These are phyloP conservation scores for Dysdera silvatica DNA, from an alignment of 1,140 invertebrate species.

Conservation along the genomic window DNA sequence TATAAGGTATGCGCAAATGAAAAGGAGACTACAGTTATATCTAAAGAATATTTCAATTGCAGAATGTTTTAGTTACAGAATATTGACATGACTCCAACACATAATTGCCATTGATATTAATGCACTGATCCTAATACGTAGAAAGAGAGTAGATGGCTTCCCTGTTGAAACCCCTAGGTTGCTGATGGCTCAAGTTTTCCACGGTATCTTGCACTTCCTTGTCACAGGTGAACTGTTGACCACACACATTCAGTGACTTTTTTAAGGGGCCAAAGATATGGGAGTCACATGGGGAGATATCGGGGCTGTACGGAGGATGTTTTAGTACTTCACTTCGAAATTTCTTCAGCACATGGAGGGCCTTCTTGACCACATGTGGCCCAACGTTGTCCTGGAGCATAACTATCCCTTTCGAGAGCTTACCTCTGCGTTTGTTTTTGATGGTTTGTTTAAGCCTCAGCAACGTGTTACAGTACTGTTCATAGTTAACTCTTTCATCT, in stretches of 20 bases:
- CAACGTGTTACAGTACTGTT: no score
- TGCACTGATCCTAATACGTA: background rate
- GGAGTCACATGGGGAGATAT: background rate
- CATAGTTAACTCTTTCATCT: background rate
- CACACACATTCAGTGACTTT: background rate
- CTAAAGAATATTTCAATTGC: background rate
- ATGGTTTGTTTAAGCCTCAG: background rate
- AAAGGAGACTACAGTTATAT: background rate
- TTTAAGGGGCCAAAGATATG: background rate
- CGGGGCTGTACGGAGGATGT: background rate
- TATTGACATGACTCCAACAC: no score
- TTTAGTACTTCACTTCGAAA: background rate
- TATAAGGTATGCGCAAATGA: no score
- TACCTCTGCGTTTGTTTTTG: background rate
- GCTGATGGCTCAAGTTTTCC: no score
- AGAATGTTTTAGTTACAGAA: no score
- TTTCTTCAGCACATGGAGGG: background rate
- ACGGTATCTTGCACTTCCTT: no score
- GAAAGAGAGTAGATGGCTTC: background rate
- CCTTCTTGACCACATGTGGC: background rate
- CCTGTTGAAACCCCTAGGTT: no score
- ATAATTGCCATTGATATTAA: background rate
- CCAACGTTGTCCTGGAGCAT: background rate
- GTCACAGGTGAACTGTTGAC: background rate
- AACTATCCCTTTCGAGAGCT: background rate